Evolutionary conservation across 2,888 invertebrate species (phyloP).

Genomic region (Mycalesis mineus): DNA sequence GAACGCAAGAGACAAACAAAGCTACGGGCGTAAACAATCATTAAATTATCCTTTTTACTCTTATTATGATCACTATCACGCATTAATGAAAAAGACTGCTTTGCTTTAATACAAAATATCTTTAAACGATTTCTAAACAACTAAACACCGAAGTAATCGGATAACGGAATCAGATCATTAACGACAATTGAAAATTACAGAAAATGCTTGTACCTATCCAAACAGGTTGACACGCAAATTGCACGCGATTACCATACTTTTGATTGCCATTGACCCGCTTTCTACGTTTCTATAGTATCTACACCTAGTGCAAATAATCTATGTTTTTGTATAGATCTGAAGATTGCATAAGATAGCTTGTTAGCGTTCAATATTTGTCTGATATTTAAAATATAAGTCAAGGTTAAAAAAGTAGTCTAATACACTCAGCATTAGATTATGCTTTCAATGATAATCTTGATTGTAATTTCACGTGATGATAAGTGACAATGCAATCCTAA

Average conservation of each 20-base stretch:
- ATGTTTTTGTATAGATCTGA: slow-evolving; percentile 34
- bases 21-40: too few relatives aligned
- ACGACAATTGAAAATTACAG: not conserved
- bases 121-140: too few relatives aligned
- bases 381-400: not conserved
- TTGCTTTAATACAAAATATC: too few relatives aligned
- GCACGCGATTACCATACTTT: slow-evolving; percentile 7
- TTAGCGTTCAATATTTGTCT: not conserved
- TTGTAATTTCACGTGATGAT: too few relatives aligned
- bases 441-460: too few relatives aligned
- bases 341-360: slow-evolving; percentile 13
- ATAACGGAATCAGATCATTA: too few relatives aligned
- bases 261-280: slow-evolving; percentile 59
- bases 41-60: too few relatives aligned
- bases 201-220: not conserved
- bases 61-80: too few relatives aligned
- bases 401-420: not conserved
- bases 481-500: too few relatives aligned
- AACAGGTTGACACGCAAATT: not conserved
- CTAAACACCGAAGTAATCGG: too few relatives aligned
- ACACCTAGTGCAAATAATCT: slow-evolving; percentile 21
- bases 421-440: not conserved
- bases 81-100: too few relatives aligned
- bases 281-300: slow-evolving; percentile 32
- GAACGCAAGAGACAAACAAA: too few relatives aligned